Base-by-base conservation (phyloP, 2,113 vertebrate genomes). In the Odocoileus virginianus region DNA sequence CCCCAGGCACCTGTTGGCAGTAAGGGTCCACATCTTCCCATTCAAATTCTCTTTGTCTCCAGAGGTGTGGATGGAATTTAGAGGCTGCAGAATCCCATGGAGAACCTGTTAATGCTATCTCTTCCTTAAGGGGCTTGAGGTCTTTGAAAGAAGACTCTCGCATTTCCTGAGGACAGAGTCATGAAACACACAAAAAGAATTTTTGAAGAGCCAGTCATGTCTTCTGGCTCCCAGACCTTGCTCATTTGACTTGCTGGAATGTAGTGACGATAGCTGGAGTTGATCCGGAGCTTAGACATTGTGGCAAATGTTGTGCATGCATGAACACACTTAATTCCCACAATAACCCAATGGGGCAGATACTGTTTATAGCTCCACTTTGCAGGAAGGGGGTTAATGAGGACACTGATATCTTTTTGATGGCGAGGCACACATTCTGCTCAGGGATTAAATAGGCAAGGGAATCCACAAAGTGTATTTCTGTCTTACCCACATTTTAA, bases 371-470 rank as follows among this genome's bases (percentile, higher is more conserved):
- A 89, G 87, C 14, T 47, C 50, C 28, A 0, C 14, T 87, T 89
- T 74, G 64, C 25, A 64, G 40, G 57, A 81, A 87, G 61, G 87
- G 89, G 58, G 74, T 91, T 92, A 93, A 95, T 92, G 78, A 95
- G 61, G 87, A 89, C 50, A 27, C 11, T 0, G 76, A 9, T 43
- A 87, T 43, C 71, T 64, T 88, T 89, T 43, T 86, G 58, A 83
- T 30, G 74, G 57, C 14, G 33, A 96, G 45, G 36, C 36, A 2
- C 30, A 79, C 33, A 25, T 82, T 88, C 78, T 82, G 43, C 67
- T 93, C 45, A 71, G 95, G 84, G 57, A 91, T 87, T 84, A 71
- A 60, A 88, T 2, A 95, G 88, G 81, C 36, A 43, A 87, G 61
- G 67, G 93, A 61, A 79, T 91, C 43, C 45, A 58, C 60, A 40